These are phyloP conservation scores for Turnix velox DNA, from an alignment of 2,113 vertebrate species.

Conservation along the genomic window DNA sequence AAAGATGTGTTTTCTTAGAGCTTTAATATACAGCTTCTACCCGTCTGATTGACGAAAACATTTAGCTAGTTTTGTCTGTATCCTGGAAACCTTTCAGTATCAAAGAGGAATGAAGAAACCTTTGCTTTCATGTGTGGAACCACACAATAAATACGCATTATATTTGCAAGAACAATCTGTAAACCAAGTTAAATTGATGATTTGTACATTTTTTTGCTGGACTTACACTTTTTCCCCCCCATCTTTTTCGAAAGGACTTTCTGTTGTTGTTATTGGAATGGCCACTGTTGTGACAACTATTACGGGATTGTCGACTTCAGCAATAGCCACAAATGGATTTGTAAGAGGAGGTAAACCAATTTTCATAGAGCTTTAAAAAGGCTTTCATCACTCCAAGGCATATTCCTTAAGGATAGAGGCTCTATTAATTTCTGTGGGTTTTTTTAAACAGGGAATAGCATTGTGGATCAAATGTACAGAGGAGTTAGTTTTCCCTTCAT, in stretches of 20 bases:
- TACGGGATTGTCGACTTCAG: conserved; percentile 95
- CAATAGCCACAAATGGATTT: conserved; percentile 97
- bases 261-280: conserved; percentile 88
- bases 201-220: background rate
- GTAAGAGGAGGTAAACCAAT: conserved; percentile 91
- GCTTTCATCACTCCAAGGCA: background rate
- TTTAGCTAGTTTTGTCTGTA: background rate
- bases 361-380: background rate
- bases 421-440: background rate
- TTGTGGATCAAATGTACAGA: background rate
- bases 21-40: background rate
- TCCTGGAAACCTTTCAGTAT: background rate
- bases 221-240: background rate
- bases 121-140: background rate
- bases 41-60: background rate
- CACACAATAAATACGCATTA: background rate
- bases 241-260: conserved; percentile 71
- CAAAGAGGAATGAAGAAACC: background rate
- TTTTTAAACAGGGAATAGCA: background rate
- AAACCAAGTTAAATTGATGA: background rate
- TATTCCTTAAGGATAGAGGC: background rate
- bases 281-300: conserved; percentile 96
- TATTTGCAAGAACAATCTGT: background rate
- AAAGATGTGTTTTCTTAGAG: background rate
- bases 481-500: background rate